A percentile compares a stretch with the other conserved stretches of the same genome.
Conservation (phyloP, 1,140 invertebrate species). For the Thalassaphorura encarpata region DNA sequence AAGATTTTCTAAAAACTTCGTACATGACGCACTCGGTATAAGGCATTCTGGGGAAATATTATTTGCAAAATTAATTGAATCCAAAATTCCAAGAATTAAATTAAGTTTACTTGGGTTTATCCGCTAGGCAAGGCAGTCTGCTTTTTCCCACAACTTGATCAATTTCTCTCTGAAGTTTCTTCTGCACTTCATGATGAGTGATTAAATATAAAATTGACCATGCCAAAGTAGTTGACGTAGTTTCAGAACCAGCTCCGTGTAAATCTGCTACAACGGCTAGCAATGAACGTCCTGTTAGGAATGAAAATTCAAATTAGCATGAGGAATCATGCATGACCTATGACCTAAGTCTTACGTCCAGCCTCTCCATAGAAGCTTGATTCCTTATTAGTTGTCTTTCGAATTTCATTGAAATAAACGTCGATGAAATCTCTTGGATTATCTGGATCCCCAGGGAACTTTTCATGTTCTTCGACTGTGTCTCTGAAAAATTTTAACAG, state of each 20-base stretch:
- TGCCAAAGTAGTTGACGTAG: slow-evolving; percentile 1
- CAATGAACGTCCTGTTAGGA: background rate
- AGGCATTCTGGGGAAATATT: too few species aligned
- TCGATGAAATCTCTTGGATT: slow-evolving; percentile 58
- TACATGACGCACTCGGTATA: too few species aligned
- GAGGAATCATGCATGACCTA: background rate
- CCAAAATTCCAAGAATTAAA: too few species aligned
- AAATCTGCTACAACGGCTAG: slow-evolving; percentile 13
- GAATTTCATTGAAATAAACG: slow-evolving; percentile 51
- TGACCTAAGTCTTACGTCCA: slow-evolving; percentile 16
- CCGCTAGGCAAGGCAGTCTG: background rate
- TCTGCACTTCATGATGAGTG: slow-evolving; percentile 1
- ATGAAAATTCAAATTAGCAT: background rate
- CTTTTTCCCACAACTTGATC: slow-evolving; percentile 11
- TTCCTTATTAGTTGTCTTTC: slow-evolving; percentile 28
- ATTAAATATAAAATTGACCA: slow-evolving; percentile 8
- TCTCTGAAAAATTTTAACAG: slow-evolving; percentile 36
- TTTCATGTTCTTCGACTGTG: slow-evolving; percentile 48
- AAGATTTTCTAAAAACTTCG: too few species aligned
- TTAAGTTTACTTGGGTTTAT: slow-evolving; percentile 8
- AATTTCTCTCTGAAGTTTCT: slow-evolving; percentile 13
- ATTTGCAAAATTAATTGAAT: too few species aligned
- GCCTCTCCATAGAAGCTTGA: slow-evolving; percentile 8
- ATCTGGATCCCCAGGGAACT: slow-evolving; percentile 40
- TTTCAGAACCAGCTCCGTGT: slow-evolving; percentile 18